Conservation (phyloP, 92 coral and sea anemone genomes). For the Pocillopora meandrina region DNA sequence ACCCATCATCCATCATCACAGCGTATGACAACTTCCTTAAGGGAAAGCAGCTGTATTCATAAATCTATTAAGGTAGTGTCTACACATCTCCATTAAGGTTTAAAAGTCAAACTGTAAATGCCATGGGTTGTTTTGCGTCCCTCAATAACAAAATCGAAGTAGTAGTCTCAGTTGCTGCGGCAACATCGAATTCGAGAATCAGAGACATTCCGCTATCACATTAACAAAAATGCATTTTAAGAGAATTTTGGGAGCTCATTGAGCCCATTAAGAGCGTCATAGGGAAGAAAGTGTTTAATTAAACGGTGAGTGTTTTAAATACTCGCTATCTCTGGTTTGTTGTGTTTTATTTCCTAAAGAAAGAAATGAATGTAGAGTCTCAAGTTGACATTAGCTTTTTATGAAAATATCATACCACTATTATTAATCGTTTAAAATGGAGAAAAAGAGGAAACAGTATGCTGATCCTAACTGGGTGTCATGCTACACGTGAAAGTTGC, state of each 20-base stretch:
- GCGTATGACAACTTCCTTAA: too few species aligned
- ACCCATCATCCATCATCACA: too few species aligned
- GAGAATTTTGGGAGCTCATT: constrained; percentile 57
- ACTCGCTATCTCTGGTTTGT: too few species aligned
- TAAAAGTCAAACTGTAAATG: not conserved
- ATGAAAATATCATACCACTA: too few species aligned
- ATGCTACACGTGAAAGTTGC: too few species aligned
- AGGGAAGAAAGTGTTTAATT: constrained; percentile 54
- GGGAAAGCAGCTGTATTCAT: too few species aligned
- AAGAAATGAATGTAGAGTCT: too few species aligned
- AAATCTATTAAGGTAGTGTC: not conserved
- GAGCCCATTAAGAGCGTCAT: constrained; percentile 58
- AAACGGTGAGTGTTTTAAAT: constrained; percentile 28
- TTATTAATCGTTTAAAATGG: too few species aligned
- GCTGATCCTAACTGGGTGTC: too few species aligned
- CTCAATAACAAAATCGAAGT: not conserved
- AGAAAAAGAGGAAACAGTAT: too few species aligned
- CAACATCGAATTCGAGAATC: not conserved
- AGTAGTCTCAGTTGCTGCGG: not conserved
- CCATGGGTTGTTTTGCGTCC: constrained; percentile 8
- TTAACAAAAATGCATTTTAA: constrained; percentile 28
- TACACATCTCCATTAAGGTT: not conserved
- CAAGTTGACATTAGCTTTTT: too few species aligned
- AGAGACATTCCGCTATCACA: constrained; percentile 15
- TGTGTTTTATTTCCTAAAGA: too few species aligned